phyloP scores from a whole-genome alignment of 2,797 vertebrate species.

The Anisognathus igniventris region DNA sequence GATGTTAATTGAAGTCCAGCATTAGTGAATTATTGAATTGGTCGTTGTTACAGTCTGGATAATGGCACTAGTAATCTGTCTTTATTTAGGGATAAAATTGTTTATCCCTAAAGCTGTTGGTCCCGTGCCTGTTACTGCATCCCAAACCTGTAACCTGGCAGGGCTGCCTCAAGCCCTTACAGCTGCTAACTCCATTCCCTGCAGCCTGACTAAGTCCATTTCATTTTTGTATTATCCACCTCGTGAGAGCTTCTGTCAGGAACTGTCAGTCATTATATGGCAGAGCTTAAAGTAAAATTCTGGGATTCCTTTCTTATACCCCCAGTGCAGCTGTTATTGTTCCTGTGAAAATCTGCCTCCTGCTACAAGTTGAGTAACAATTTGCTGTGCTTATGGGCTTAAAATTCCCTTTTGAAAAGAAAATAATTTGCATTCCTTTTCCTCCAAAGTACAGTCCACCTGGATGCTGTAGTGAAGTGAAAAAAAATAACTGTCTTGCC shows the following conservation, averaged over 20 bases:
- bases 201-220: neutral
- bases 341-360: neutral
- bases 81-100: neutral
- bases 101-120: neutral
- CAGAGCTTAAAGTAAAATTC: neutral
- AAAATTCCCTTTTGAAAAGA: neutral
- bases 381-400: neutral
- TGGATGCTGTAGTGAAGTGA: neutral
- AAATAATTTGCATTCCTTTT: neutral
- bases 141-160: neutral
- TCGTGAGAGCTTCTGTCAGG: neutral
- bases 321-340: neutral
- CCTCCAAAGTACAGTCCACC: neutral
- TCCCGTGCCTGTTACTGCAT: fast-evolving
- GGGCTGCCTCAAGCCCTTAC: neutral
- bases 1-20: neutral
- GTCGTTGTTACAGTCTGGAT: neutral
- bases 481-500: neutral
- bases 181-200: neutral
- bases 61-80: neutral
- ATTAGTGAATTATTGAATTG: neutral
- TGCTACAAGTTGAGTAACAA: neutral
- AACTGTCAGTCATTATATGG: neutral
- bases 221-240: neutral
- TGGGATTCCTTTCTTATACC: neutral